Percentiles rank a stretch among this genome's conserved stretches.
phyloP scores from a whole-genome alignment of 2,888 invertebrate species.

The Luperina testacea region DNA sequence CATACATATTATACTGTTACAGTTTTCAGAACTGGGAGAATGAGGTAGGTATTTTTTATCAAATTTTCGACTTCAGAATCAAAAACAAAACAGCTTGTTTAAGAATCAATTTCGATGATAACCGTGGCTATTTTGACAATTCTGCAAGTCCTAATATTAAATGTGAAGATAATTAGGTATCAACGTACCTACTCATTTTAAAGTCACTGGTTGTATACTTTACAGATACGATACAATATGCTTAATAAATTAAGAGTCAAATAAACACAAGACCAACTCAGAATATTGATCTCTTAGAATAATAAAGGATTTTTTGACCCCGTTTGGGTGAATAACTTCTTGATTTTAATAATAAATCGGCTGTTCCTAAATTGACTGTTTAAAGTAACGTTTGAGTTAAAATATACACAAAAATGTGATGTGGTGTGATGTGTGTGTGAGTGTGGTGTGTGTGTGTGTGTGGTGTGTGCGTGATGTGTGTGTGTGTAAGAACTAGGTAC shows the following conservation, averaged over 20 bases:
- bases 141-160: neutral
- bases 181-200: neutral
- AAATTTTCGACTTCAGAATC: neutral
- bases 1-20: neutral
- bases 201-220: neutral
- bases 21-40: neutral
- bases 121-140: neutral
- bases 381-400: neutral
- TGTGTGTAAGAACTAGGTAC: no score
- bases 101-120: neutral
- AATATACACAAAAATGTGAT: neutral
- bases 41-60: neutral
- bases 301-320: slow-evolving; percentile 22
- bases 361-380: neutral
- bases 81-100: neutral
- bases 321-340: neutral
- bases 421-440: no score
- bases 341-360: slow-evolving; percentile 11
- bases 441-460: no score
- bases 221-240: neutral
- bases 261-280: neutral
- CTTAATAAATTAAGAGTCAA: slow-evolving; percentile 7
- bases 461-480: no score
- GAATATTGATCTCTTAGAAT: slow-evolving; percentile 26
- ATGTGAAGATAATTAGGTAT: neutral